phyloP scores from a whole-genome alignment of 2,113 vertebrate species.

The Menura novaehollandiae region DNA sequence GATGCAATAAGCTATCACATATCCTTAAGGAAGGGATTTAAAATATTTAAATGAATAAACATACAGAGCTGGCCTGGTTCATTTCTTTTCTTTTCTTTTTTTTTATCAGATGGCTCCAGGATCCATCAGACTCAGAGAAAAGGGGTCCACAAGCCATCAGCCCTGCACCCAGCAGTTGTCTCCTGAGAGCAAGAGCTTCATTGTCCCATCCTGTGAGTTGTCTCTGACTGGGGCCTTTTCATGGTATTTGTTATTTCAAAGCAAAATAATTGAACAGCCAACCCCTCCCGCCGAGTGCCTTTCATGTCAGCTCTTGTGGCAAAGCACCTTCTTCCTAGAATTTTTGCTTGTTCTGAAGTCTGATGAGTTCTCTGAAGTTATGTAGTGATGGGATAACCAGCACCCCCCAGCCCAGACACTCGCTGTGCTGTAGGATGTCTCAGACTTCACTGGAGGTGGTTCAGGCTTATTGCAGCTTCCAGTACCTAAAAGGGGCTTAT shows the following conservation, averaged over 20 bases:
- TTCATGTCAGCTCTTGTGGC: not conserved
- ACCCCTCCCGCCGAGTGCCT: not conserved
- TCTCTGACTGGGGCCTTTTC: not conserved
- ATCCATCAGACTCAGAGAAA: not conserved
- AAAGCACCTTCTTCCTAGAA: not conserved
- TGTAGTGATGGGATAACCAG: not conserved
- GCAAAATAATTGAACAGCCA: not conserved
- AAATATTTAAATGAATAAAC: not conserved
- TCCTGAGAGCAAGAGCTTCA: not conserved
- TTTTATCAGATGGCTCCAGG: not conserved
- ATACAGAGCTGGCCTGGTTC: not conserved
- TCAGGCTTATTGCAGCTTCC: not conserved
- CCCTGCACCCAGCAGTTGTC: not conserved
- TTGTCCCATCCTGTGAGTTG: not conserved
- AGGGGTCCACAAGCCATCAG: not conserved
- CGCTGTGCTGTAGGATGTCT: not conserved
- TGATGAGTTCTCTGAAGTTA: not conserved
- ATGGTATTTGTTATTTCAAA: not conserved
- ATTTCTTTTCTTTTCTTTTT: not conserved
- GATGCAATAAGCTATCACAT: not conserved
- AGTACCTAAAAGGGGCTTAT: not conserved
- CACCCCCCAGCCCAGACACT: not conserved
- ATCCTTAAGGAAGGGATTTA: conserved; percentile 14
- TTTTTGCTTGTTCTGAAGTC: not conserved
- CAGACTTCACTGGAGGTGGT: not conserved